Conservation (phyloP, 2,888 invertebrate species). For the Chrysomela aeneicollis region DNA sequence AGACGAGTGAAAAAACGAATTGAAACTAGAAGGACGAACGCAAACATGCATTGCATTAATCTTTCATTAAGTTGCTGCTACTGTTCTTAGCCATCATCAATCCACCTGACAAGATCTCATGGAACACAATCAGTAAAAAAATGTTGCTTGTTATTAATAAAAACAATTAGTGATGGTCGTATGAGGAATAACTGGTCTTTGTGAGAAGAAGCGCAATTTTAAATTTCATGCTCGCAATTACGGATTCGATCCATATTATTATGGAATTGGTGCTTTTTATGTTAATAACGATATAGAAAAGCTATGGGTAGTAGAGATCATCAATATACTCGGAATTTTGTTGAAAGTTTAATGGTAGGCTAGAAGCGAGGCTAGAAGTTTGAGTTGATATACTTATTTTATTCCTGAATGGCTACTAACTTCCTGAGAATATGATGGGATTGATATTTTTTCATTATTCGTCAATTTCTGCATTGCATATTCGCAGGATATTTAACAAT, state of each 20-base stretch:
- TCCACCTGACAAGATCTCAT: conserved; percentile 48
- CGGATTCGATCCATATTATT: conserved; percentile 60
- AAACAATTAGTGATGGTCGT: conserved; percentile 50
- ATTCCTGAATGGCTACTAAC: no score
- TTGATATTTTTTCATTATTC: no score
- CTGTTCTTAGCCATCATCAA: conserved; percentile 55
- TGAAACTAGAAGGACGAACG: background rate
- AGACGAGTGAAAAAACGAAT: background rate
- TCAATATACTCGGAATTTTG: conserved; percentile 23
- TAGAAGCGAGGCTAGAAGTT: no score
- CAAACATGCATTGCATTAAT: conserved; percentile 41
- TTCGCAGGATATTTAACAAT: no score
- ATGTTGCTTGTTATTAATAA: conserved; percentile 46
- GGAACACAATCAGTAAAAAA: conserved; percentile 40
- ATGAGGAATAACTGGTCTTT: conserved; percentile 48
- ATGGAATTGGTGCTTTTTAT: conserved; percentile 37
- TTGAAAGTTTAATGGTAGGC: conserved; percentile 19
- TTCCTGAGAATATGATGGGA: no score
- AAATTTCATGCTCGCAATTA: conserved; percentile 61
- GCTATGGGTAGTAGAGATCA: conserved; percentile 27
- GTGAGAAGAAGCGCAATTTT: conserved; percentile 57
- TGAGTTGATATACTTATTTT: no score
- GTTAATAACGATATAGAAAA: conserved; percentile 31
- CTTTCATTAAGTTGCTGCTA: conserved; percentile 52
- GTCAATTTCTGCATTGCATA: no score